Base-by-base conservation (phyloP, 2,888 invertebrate species). In the Acrobasis suavella region DNA sequence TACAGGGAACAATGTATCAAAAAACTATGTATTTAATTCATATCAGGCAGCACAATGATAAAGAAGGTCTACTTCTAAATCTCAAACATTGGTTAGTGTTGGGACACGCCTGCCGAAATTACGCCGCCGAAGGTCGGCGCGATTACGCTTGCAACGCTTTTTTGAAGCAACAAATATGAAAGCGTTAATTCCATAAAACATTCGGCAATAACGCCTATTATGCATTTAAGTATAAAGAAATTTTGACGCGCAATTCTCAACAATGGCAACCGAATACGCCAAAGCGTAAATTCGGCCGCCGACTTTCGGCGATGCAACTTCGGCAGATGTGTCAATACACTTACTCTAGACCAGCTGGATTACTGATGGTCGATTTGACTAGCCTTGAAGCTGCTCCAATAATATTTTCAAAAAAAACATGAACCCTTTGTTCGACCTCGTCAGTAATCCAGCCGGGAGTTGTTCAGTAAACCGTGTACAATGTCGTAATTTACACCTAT, bases 1-100 rank as follows among this genome's bases (percentile, higher is more conserved):
- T 56, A 56, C 56, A 56, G 56, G 56, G 56, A 56, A 56, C 56
- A 56, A 56, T 56, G 56, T 56, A 56, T 56, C 56, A 56, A 56
- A 56, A 56, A 56, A 56, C 56, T 56, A 56, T 56, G 56, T 56
- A 56, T 56, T 56, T 56, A 56, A 56, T 56, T 56, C 56, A 56
- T 56, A 56, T 56, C 56, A 56, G 56, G 56, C 56, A 56, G 56
- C 56, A 56, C 56, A 56, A 56, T 56, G 56, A 56, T 56, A 56
- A 56, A 56, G 56, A 56, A 56, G 56, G 56, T 56, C 56, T 56
- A 56, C 56, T 56, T 56, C 56, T 56, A 56, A 56, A 56, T 56
- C 56, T 56, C 56, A 56, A 56, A 56, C 56, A 56, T 56, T 17
- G 42, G 56, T 56, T 42, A 56, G 56, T 17, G 56, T 56, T 42